Conservation (phyloP, 2,797 vertebrate genomes). For the Sebastes variabilis region DNA sequence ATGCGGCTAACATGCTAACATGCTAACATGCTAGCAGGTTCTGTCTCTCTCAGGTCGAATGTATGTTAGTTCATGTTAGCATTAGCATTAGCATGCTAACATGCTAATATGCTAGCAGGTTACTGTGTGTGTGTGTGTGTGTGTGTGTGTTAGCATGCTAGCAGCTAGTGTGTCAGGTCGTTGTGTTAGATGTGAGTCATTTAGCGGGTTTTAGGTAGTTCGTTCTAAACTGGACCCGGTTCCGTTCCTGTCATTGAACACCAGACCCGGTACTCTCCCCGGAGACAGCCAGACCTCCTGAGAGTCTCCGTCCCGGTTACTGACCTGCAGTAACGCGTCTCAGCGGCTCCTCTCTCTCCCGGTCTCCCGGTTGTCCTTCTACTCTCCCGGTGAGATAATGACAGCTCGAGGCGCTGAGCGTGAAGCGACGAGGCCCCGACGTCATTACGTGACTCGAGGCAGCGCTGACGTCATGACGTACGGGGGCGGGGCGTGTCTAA, state of each 20-base stretch:
- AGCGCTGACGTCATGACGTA: slow-evolving; percentile 29
- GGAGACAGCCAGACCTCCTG: not conserved
- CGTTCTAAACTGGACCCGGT: not conserved
- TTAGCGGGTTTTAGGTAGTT: no score
- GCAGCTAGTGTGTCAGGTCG: no score
- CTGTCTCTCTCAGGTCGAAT: no score
- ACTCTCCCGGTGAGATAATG: slow-evolving; percentile 61
- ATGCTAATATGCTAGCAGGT: no score
- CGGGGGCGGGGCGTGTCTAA: not conserved
- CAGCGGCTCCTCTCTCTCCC: slow-evolving; percentile 36
- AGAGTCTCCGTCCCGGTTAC: not conserved
- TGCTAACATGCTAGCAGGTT: no score
- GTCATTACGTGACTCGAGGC: slow-evolving; percentile 22
- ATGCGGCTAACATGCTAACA: no score
- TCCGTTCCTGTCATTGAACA: accelerated
- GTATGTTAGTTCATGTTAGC: no score
- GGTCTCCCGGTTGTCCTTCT: slow-evolving; percentile 70
- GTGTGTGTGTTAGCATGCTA: no score
- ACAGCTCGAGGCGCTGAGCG: slow-evolving; percentile 47
- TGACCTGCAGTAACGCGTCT: slow-evolving; percentile 34
- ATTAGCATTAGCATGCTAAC: no score
- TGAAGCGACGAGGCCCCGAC: slow-evolving; percentile 4
- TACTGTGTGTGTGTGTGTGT: no score
- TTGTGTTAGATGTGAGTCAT: no score
- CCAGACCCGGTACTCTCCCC: accelerated